Base-by-base conservation (phyloP, 2,888 invertebrate species). In the Antheraea yamamai region DNA sequence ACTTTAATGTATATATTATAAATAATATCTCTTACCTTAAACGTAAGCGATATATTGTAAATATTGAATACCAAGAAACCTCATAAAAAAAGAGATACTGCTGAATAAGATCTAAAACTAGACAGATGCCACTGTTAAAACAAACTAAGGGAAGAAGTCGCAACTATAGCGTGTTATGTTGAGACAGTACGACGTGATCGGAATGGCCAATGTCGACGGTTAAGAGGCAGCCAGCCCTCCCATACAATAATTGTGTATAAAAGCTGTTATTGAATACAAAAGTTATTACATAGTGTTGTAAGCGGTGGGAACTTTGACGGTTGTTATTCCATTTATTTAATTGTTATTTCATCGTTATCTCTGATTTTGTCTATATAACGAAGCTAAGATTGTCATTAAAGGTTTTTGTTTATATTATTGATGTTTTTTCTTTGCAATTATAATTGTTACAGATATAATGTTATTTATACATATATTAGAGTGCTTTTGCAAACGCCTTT, bases 181-280 rank as follows among this genome's bases (percentile, higher is more conserved):
- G 92, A 92, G 92, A 92, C 90, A 88, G 82, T 75, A 75, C 82
- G 81, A 92, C 93, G 93, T 93, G 93, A 87, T 81, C 82, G 26
- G 92, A 90, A 91, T 92, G 78, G 77, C 77, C 64, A 23, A 64
- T 64, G 14, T 23, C 64, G 26, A 14, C 64, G 26, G 26, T 23
- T 64, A 26, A 64, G 64, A 23, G 64, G 14, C 23, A 23, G 81
- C 79, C 66, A 39, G 76, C 78, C 74, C 78, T 75, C 78, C 78
- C 79, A 78, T 81, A 80, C 84, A 83, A 88, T 86, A 88, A 87
- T 87, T 87, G 84, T 83, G 85, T 83, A 86, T 84, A 84, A 85
- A 84, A 82, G 81, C 82, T 83, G 85, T 90, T 90, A 91, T 91
- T 91, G 90, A 91, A 91, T 90, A 91, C 90, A 89, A 87, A 90